phyloP scores from a whole-genome alignment of 2,797 vertebrate species.

The Pangasius sanitwongsei region DNA sequence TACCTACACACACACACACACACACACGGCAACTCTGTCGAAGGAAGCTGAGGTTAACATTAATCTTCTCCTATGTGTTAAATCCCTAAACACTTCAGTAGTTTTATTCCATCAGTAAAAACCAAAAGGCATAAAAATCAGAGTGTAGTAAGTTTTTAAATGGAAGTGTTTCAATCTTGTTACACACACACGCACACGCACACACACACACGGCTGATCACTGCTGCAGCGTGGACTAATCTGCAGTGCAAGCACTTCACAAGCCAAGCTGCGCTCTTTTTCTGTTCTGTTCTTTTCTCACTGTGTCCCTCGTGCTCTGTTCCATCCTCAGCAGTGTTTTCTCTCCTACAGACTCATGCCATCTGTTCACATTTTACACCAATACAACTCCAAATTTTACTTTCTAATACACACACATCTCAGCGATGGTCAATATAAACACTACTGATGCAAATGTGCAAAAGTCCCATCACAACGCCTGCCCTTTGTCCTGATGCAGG shows the following conservation, averaged over 20 bases:
- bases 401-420: background rate
- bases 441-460: no score
- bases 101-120: slow-evolving; percentile 13
- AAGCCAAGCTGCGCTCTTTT: background rate
- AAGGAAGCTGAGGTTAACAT: background rate
- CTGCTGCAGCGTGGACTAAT: background rate
- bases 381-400: background rate
- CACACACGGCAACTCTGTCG: background rate
- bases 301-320: background rate
- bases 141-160: background rate
- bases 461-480: background rate
- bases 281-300: background rate
- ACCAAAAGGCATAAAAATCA: background rate
- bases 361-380: slow-evolving; percentile 16
- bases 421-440: background rate
- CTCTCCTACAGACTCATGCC: background rate
- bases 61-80: background rate
- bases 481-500: background rate
- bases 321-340: background rate
- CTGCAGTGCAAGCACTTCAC: slow-evolving; percentile 17
- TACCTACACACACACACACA: slow-evolving; percentile 57
- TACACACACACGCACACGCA: background rate
- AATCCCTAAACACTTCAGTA: background rate
- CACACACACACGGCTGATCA: background rate
- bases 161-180: background rate